phyloP scores from a whole-genome alignment of 2,113 vertebrate species.

The Lepidothrix coronata region DNA sequence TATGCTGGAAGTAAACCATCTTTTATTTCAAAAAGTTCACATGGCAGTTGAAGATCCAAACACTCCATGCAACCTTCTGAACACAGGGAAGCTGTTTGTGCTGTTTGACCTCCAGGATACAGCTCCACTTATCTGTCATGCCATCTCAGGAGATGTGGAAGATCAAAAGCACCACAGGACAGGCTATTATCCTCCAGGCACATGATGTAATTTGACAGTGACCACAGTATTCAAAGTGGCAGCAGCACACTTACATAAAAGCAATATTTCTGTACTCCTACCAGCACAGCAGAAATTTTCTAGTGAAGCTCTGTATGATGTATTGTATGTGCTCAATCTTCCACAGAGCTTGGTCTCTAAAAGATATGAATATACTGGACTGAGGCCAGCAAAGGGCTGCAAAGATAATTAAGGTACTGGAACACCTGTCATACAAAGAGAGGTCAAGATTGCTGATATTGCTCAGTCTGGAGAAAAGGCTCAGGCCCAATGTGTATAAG shows the following conservation, averaged over 20 bases:
- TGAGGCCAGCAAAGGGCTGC: not conserved
- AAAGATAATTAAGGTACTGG: not conserved
- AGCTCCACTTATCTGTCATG: not conserved
- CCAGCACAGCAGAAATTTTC: not conserved
- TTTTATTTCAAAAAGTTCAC: not conserved
- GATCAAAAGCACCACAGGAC: not conserved
- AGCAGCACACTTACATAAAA: not conserved
- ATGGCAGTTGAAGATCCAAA: not conserved
- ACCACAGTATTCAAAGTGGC: not conserved
- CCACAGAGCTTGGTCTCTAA: not conserved
- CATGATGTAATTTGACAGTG: not conserved
- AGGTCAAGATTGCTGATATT: not conserved
- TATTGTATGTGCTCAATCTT: not conserved
- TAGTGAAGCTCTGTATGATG: not conserved
- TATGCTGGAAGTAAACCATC: not conserved
- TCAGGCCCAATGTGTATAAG: accelerated
- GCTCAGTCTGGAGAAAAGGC: not conserved
- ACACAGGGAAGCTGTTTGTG: not conserved
- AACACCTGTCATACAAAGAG: not conserved
- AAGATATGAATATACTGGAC: not conserved
- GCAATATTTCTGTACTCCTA: not conserved
- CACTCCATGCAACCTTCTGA: not conserved
- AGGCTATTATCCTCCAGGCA: not conserved
- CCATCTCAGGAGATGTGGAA: not conserved
- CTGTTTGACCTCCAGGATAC: not conserved